Evolutionary conservation across 2,888 invertebrate genomes (phyloP), one percentile per base, ranked within the genome.

Genomic region (Eurytoma adleriae): DNA sequence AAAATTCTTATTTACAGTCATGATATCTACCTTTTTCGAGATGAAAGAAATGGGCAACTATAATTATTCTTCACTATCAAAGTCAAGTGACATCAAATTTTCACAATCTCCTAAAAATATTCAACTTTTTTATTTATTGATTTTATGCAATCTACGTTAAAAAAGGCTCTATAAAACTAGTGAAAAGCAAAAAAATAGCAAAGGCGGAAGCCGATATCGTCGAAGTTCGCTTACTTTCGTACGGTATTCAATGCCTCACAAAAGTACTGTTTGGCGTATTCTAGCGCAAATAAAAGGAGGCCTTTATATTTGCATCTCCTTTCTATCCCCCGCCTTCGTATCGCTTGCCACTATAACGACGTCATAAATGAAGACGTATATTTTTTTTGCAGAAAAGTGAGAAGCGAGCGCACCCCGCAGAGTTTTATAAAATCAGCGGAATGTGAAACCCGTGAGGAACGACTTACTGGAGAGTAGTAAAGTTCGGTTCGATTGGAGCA

Each of bases 351-450:
- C 48, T 16, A 30, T 18, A 30, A 14, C 16, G 64, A 16, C 14
- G 40, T 69, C 69, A 48, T 77, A 77, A 77, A 77, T 70, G 76
- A 69, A 77, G 62, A 62, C 69, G 52, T 57, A 62, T 66, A 77
- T 64, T 18, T 64, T 57, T 40, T 62, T 27, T 24, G n/a, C 48
- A 16, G 18, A 24, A 59, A 67, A 50, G 24, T 12, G 30, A 52
- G 50, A 62, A 40, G 12, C 13, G 2, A 50, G 20, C 18, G 40
- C 54, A 16, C 24, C 14, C 52, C 27, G 20, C 56, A 30, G 50
- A 76, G 62, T 69, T 76, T 76, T 76, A 76, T 76, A 69, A 76
- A 76, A 76, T 76, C 68, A 69, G 62, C 76, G 69, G 40, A 69
- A 69, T 52, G 69, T 59, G 50, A 75, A 75, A 24, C 14, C 24